Evolutionary conservation across 2,797 vertebrate species (phyloP), one percentile per base, ranked within the genome.

Genomic region (Heliangelus exortis): DNA sequence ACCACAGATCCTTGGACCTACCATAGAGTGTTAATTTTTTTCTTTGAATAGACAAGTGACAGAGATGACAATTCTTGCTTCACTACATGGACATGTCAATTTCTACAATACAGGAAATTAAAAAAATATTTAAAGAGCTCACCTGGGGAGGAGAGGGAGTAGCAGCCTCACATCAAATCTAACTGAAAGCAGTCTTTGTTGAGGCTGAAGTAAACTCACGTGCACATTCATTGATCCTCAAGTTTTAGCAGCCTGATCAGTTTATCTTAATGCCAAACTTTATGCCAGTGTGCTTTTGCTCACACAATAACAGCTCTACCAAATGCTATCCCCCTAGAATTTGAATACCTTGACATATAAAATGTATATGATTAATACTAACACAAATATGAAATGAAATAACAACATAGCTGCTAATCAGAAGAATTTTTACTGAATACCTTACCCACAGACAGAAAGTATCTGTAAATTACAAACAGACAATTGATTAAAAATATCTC

Each of bases 181-280:
- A 57, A 31, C 34, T 58, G 57, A 63, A 79, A 90, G 7, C 31
- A 81, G 31, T 55, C 33, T 66, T 72, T 87, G 41, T 20, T 0
- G 2, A 51, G n/a, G 41, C 1, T 72, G 29, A 77, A 72, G 6
- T 33, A 12, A 58, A 87, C 20, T 53, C 1, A 45, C 20, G 1
- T 69, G 45, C 6, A 18, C 68, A 47, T 83, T 73, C 45, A 68
- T 3, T 0, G 0, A 25, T 59, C 31, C 45, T 73, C 0, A 1
- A 68, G 41, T 89, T 88, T 84, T n/a, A 86, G 20, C 25, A 84
- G 21, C 57, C 16, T 15, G 5, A 31, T 86, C 53, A 71, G 28
- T 69, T 78, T 87, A 47, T 81, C 39, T 78, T 69, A 25, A 66
- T 28, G 51, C 61, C 43, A 62, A 28, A 76, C 54, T 89, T 50